Evolutionary conservation across 2,888 invertebrate genomes (phyloP), one percentile per base, ranked within the genome.

Genomic region (Flexamia atlantica): DNA sequence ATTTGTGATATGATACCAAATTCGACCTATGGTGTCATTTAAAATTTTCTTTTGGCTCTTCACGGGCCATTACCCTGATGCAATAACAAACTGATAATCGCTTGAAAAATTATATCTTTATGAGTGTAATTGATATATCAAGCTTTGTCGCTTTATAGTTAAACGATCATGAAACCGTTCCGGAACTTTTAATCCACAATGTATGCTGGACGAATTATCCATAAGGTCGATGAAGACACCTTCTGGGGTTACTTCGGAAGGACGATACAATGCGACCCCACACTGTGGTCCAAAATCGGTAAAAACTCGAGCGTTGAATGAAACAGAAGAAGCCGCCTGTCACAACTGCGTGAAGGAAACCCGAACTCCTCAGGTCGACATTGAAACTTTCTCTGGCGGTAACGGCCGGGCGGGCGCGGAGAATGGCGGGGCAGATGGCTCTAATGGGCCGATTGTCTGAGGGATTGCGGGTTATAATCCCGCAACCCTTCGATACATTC

Each of bases 341-440:
- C 64, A 64, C 25, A 64, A 64, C 64, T 17, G 28, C 14, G 17
- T 17, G 64, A 64, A 20, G 28, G 57, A 53, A 53, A 53, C 20
- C 53, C 53, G 53, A 53, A 53, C 53, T 53, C 20, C 53, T 23
- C 20, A 53, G 53, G 10, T 23, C 20, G 53, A 53, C 23, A 53
- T 53, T 53, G 53, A 53, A 53, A 53, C 53, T 53, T 53, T 53
- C 53, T 20, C 53, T 9, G n/a, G n/a, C n/a, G n/a, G 46, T 46
- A 53, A 53, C 28, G 64, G 4, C 5, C 30, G 64, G 30, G 5
- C 30, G 28, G 30, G 64, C 30, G 64, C 10, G 64, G 14, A 64
- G 64, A 64, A 64, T 64, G 30, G 64, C 28, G 12, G 64, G 64
- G 64, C 64, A 64, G 64, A 64, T 64, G 53, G 53, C 20, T 23